Percentiles rank a stretch among this genome's conserved stretches.
Conservation (phyloP, 2,888 invertebrate species). For the Diplolepis rosae region DNA sequence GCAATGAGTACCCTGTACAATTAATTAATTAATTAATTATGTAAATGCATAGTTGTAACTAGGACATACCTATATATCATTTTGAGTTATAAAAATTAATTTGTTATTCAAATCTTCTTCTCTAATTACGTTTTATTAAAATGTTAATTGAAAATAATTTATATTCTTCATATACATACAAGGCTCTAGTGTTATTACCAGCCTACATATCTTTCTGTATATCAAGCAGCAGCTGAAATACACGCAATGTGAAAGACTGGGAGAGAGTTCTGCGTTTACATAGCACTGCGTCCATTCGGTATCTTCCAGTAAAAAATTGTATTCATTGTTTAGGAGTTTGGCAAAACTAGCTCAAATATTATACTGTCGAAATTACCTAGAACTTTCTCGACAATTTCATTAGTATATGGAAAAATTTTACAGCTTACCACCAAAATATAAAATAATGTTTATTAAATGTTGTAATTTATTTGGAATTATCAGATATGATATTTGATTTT, state of each 20-base stretch:
- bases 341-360: no score
- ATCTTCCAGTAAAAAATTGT: background rate
- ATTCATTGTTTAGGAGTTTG: background rate
- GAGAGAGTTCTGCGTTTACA: background rate
- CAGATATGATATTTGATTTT: no score
- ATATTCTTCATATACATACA: background rate
- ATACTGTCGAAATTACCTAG: no score
- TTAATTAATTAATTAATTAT: background rate
- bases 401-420: no score
- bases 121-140: background rate
- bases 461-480: no score
- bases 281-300: background rate
- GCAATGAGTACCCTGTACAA: no score
- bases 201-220: background rate
- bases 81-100: background rate
- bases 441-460: no score
- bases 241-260: background rate
- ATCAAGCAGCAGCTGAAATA: background rate
- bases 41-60: background rate
- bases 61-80: background rate
- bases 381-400: no score
- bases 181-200: background rate
- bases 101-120: background rate
- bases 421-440: no score
- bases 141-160: background rate